phyloP scores from a whole-genome alignment of 2,888 invertebrate genomes.

The Selenia dentaria region DNA sequence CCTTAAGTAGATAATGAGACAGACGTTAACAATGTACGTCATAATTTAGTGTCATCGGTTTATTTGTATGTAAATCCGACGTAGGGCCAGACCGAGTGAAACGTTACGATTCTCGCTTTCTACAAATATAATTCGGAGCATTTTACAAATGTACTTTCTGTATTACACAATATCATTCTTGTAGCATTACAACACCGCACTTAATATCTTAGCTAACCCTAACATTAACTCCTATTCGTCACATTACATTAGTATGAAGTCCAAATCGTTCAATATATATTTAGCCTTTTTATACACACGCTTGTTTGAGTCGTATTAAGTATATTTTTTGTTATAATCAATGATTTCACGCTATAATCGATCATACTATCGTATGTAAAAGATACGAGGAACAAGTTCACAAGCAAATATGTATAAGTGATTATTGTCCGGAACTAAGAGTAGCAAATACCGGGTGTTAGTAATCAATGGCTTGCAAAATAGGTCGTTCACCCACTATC shows the following conservation, averaged over 20 bases:
- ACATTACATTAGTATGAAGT: slow-evolving; percentile 24
- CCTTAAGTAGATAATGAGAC: no score
- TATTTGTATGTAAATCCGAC: slow-evolving; percentile 19
- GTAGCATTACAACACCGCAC: slow-evolving; percentile 37
- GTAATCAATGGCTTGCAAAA: slow-evolving; percentile 38
- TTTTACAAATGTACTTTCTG: slow-evolving; percentile 56
- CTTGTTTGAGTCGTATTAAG: not conserved
- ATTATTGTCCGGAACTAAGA: slow-evolving; percentile 28
- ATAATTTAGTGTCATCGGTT: slow-evolving; percentile 21
- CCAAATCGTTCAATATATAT: not conserved
- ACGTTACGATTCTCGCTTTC: slow-evolving; percentile 44
- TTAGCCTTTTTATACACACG: not conserved
- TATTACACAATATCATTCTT: slow-evolving; percentile 43
- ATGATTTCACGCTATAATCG: slow-evolving; percentile 1
- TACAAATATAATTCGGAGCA: slow-evolving; percentile 44
- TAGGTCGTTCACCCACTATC: slow-evolving; percentile 60
- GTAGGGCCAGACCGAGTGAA: slow-evolving; percentile 13
- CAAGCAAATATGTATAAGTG: slow-evolving; percentile 9
- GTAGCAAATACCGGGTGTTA: slow-evolving; percentile 23
- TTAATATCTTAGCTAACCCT: slow-evolving; percentile 41
- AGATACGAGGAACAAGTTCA: slow-evolving; percentile 14
- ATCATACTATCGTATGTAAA: no score
- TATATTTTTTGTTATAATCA: not conserved
- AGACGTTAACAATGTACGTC: slow-evolving; percentile 1
- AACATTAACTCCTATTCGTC: slow-evolving; percentile 52